phyloP scores from a whole-genome alignment of 2,113 vertebrate genomes.

The Willisornis vidua region DNA sequence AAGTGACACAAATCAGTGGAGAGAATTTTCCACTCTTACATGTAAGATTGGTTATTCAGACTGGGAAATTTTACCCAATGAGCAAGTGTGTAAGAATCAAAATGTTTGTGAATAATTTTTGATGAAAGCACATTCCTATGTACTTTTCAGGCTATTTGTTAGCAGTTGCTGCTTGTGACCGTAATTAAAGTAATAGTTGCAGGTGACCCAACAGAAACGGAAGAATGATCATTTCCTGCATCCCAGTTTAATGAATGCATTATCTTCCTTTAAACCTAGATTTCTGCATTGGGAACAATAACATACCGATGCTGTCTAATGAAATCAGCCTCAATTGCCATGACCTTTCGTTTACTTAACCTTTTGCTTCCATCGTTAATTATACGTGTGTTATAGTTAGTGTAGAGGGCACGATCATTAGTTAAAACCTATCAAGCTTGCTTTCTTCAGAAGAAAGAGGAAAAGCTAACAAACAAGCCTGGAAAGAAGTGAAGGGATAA shows the following conservation, averaged over 20 bases:
- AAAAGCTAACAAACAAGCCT: background rate
- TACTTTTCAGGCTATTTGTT: slow-evolving; percentile 7
- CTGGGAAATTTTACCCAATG: background rate
- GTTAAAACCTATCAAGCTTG: slow-evolving; percentile 15
- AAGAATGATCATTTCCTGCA: slow-evolving; percentile 35
- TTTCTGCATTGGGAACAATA: slow-evolving; percentile 56
- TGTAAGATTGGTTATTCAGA: background rate
- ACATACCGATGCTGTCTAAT: slow-evolving; percentile 40
- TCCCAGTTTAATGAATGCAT: slow-evolving; percentile 26
- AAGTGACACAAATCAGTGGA: background rate
- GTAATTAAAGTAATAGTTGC: slow-evolving; percentile 33
- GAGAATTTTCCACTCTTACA: background rate
- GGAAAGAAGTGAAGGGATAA: background rate
- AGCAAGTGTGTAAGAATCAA: background rate
- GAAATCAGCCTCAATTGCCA: slow-evolving; percentile 51
- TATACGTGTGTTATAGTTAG: slow-evolving; percentile 18
- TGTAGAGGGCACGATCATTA: slow-evolving; percentile 19
- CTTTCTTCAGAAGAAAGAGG: slow-evolving; percentile 20
- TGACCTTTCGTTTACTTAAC: slow-evolving; percentile 60
- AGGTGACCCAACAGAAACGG: slow-evolving; percentile 16
- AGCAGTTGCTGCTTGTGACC: slow-evolving; percentile 1
- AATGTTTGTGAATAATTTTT: background rate
- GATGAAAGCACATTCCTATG: background rate
- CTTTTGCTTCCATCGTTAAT: slow-evolving; percentile 54
- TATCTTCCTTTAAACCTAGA: slow-evolving; percentile 32